phyloP scores from a whole-genome alignment of 2,888 invertebrate species.

The Thymelicus sylvestris region DNA sequence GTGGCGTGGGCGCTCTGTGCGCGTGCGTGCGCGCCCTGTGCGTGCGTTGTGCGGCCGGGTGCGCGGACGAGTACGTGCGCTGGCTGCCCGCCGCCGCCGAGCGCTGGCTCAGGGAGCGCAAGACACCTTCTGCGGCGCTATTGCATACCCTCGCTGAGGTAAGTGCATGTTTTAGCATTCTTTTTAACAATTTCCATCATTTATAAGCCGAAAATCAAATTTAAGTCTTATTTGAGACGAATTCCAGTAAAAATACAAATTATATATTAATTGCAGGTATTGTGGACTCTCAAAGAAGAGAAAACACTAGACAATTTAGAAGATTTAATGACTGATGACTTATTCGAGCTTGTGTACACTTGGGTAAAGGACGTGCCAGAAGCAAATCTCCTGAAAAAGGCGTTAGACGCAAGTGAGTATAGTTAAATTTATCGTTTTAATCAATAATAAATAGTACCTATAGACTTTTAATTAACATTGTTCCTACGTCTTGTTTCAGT shows the following conservation, averaged over 20 bases:
- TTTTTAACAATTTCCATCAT: too few species aligned
- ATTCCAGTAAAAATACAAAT: neutral
- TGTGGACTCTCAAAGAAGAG: slow-evolving; percentile 86
- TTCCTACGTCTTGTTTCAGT: slow-evolving; percentile 68
- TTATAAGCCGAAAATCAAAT: too few species aligned
- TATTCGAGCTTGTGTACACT: slow-evolving; percentile 91
- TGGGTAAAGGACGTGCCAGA: slow-evolving; percentile 90
- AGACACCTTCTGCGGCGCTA: slow-evolving; percentile 73
- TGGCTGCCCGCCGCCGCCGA: slow-evolving; percentile 88
- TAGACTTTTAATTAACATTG: neutral
- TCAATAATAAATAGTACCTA: too few species aligned
- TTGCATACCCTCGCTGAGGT: slow-evolving; percentile 93
- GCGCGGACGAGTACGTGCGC: slow-evolving; percentile 87
- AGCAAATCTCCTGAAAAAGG: slow-evolving; percentile 90
- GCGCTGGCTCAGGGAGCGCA: slow-evolving; percentile 71
- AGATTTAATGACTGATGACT: slow-evolving; percentile 88
- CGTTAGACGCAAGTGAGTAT: slow-evolving; percentile 89
- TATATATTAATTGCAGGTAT: slow-evolving; percentile 55
- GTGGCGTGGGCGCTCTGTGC: slow-evolving; percentile 87
- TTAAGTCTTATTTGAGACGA: too few species aligned
- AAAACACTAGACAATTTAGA: slow-evolving; percentile 86
- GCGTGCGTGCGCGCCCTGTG: slow-evolving; percentile 93
- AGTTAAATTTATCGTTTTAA: neutral
- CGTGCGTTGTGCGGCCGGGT: slow-evolving; percentile 84
- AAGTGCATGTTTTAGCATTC: slow-evolving; percentile 18